These are phyloP conservation scores for Cantharis nigra DNA, from an alignment of 2,888 invertebrate species.

Conservation along the genomic window DNA sequence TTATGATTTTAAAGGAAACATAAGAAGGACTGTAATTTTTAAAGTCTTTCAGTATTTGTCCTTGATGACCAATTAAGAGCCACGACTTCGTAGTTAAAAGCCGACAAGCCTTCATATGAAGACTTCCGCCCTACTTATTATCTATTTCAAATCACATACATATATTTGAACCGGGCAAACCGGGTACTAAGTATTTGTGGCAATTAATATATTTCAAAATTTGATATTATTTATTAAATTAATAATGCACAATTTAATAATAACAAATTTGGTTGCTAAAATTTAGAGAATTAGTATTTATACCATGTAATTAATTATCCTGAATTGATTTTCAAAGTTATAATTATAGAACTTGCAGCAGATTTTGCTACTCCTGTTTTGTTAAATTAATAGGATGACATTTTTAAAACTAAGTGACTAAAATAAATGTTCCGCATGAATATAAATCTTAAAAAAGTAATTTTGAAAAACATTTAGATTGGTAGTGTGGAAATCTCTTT, in stretches of 20 bases:
- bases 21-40: no score
- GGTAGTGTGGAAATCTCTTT: constrained; percentile 1
- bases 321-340: background rate
- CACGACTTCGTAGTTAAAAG: no score
- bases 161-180: no score
- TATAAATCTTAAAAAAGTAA: constrained; percentile 3
- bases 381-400: background rate
- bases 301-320: background rate
- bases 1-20: no score
- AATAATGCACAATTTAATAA: background rate
- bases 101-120: no score
- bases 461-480: constrained; percentile 2
- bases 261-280: background rate
- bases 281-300: background rate
- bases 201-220: background rate
- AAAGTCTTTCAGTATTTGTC: no score
- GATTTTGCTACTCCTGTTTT: background rate
- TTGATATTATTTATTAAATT: background rate
- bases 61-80: no score
- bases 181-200: no score
- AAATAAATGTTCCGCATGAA: background rate
- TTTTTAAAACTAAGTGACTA: background rate
- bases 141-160: no score
- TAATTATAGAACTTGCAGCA: background rate
- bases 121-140: no score